These are phyloP conservation scores for Anarrhichthys ocellatus DNA, from an alignment of 2,113 vertebrate genomes.

Conservation along the genomic window DNA sequence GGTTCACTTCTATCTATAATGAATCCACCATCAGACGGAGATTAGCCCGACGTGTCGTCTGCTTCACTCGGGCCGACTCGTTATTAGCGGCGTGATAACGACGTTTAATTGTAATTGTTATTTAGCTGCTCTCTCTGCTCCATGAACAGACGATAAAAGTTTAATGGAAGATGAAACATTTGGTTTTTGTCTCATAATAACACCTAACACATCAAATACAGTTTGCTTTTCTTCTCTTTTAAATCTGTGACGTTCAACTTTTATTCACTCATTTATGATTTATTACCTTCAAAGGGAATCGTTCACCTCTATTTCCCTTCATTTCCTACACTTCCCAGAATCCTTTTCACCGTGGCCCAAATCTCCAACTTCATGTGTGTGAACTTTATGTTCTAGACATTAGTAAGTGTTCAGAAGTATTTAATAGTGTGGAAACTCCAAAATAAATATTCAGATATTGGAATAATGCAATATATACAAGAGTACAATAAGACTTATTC, in stretches of 20 bases:
- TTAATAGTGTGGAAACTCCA: background rate
- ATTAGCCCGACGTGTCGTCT: slow-evolving; percentile 41
- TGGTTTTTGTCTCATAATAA: background rate
- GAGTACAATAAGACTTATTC: no score
- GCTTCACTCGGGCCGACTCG: background rate
- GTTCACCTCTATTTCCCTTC: background rate
- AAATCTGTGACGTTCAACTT: background rate
- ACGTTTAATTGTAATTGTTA: slow-evolving; percentile 56
- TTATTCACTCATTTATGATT: background rate
- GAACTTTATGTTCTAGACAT: background rate
- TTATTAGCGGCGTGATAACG: slow-evolving; percentile 56
- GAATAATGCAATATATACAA: no score
- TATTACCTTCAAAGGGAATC: no score
- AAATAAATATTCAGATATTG: no score
- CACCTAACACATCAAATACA: background rate
- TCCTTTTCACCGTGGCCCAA: background rate
- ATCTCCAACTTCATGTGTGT: background rate
- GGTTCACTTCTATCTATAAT: slow-evolving; percentile 71
- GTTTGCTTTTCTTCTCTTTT: background rate
- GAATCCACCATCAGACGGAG: slow-evolving; percentile 62
- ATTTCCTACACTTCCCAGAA: background rate
- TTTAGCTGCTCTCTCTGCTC: slow-evolving; percentile 46
- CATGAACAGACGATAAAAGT: slow-evolving; percentile 35
- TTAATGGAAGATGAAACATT: slow-evolving; percentile 53
- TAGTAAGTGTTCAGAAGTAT: no score